Evolutionary conservation across 2,113 vertebrate species (phyloP), one percentile per base, ranked within the genome.

Genomic region (Poicephalus gulielmi): DNA sequence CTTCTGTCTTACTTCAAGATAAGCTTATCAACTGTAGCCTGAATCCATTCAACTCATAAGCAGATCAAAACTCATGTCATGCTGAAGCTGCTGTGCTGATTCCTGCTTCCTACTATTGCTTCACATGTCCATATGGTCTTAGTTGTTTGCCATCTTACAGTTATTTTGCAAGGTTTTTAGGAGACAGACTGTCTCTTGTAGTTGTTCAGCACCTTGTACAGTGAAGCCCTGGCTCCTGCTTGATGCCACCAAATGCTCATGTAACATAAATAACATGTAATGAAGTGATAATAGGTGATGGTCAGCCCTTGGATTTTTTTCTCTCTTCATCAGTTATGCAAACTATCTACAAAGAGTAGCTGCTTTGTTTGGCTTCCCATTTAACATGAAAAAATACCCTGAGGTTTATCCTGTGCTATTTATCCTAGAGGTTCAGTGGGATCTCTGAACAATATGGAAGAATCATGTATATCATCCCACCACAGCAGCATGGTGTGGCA

Each of bases 1-100:
- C 96, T 98, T 97, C 96, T 95, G 88, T 90, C 95, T 97, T 84
- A 83, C 96, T 98, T 96, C 92, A 60, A 70, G 93, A 96, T 95
- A 96, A 97, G 93, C 92, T 96, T 92, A 95, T 96, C 96, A 77
- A 96, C 24, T 80, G 46, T 88, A 85, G 79, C 88, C 87, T 63
- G 96, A 93, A 94, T 93, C 94, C 91, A 57, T 79, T 67, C 88
- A 83, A 78, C 44, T 55, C 94, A 19, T 35, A 67, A 90, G 77
- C 78, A 76, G 76, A 83, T 81, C 93, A 92, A 92, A 66, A 33
- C 83, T 81, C 70, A 30, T 60, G 88, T 77, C 91, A 62, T 16
- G 82, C 80, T 57, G 87, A 90, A 52, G 37, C 74, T 75, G 50
- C 77, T 33, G 39, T 11, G 53, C 52, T 17, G 73, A 91, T 64